Conservation (phyloP, 2,888 invertebrate genomes). For the Cheilosia vulpina region DNA sequence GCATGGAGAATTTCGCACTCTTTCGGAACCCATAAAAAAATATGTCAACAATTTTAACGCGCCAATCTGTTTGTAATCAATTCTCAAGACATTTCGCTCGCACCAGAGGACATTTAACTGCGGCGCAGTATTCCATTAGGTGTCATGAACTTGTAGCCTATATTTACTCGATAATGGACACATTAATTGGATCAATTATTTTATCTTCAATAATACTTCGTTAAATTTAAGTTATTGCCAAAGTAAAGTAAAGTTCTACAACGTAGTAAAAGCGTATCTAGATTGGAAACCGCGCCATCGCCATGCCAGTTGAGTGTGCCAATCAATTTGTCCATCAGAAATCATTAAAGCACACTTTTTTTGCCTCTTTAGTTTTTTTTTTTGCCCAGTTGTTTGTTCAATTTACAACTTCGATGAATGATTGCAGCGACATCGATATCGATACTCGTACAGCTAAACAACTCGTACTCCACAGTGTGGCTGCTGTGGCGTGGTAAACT, state of each 20-base stretch:
- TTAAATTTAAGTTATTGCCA: constrained; percentile 53
- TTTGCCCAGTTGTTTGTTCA: constrained; percentile 11
- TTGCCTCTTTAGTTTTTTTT: constrained; percentile 31
- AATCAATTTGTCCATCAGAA: constrained; percentile 73
- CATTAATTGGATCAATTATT: constrained; percentile 71
- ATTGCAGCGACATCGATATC: constrained; percentile 10
- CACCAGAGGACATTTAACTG: background rate
- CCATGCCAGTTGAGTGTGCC: constrained; percentile 44
- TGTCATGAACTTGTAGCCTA: constrained; percentile 62
- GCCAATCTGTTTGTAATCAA: background rate
- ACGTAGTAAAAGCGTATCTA: too few relatives aligned
- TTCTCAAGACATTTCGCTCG: background rate
- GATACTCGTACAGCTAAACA: background rate
- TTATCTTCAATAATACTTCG: constrained; percentile 57
- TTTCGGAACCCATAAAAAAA: background rate
- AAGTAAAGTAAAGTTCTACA: constrained; percentile 4
- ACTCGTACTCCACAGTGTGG: background rate
- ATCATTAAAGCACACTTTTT: constrained; percentile 52
- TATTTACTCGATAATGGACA: constrained; percentile 45
- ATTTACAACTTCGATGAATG: constrained; percentile 25
- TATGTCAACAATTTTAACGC: background rate
- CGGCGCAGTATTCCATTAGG: background rate
- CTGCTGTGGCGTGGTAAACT: background rate
- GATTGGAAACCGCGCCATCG: background rate
- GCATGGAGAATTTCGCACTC: too few relatives aligned